Percentiles rank a stretch among this genome's conserved stretches.
phyloP scores from a whole-genome alignment of 64 coral and sea anemone genomes.

The Montipora sp. region DNA sequence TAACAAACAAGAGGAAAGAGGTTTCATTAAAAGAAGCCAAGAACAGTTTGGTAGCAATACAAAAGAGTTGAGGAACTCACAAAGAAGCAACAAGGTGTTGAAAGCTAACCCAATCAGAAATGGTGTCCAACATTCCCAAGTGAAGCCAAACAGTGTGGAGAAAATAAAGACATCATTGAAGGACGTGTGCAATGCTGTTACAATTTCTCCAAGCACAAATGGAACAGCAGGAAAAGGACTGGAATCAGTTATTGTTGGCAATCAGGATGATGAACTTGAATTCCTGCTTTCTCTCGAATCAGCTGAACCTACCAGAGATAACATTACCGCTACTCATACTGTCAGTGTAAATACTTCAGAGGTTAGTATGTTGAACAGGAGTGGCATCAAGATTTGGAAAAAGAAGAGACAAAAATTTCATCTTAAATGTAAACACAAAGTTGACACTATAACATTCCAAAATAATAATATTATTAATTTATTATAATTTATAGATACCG shows the following conservation, averaged over 20 bases:
- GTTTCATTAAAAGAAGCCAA: background rate
- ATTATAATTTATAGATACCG: too few relatives aligned
- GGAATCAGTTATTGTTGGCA: background rate
- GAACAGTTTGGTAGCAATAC: background rate
- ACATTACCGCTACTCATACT: background rate
- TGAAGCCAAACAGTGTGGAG: background rate
- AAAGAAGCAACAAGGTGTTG: background rate
- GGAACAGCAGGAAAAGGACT: background rate
- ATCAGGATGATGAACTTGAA: constrained; percentile 70
- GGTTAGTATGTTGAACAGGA: background rate
- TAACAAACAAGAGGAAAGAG: background rate
- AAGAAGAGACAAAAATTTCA: too few relatives aligned
- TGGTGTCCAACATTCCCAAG: background rate
- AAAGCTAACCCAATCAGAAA: background rate
- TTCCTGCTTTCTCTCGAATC: constrained; percentile 69
- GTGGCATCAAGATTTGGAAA: background rate
- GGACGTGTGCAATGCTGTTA: background rate
- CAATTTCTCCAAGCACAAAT: background rate
- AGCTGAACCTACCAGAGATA: background rate
- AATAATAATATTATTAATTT: too few relatives aligned
- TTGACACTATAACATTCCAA: too few relatives aligned
- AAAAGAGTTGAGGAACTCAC: background rate
- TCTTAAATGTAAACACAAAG: too few relatives aligned
- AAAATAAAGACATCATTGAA: constrained; percentile 34
- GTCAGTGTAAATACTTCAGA: background rate